Evolutionary conservation across 2,888 invertebrate genomes (phyloP), one percentile per base, ranked within the genome.

Genomic region (Cataglyphis albicans): DNA sequence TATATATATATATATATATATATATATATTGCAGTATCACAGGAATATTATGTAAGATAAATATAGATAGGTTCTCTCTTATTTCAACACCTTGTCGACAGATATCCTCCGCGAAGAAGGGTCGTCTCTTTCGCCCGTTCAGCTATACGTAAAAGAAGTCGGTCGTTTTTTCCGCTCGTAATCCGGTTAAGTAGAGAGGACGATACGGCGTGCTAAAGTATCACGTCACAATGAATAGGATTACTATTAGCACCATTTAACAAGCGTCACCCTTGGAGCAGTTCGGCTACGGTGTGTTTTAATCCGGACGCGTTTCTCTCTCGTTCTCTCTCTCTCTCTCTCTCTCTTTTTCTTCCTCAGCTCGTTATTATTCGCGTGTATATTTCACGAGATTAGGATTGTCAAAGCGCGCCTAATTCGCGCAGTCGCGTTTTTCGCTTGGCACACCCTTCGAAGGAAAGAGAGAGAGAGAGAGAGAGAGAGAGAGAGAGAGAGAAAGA

Each of bases 301-400:
- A 89, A 89, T 88, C 82, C 88, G 80, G 80, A 81, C 65, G 52
- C 32, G 55, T 48, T 15, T 76, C 52, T 29, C 12, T n/a, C n/a
- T n/a, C n/a, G n/a, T n/a, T 57, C n/a, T 52, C 9, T 32, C 6
- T 32, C 32, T 32, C 32, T 32, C 32, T 32, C 32, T 32, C 32
- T 21, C 38, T 57, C 21, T 41, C 10, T 25, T 5, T 57, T 35
- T 64, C 38, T 48, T 64, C 35, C 41, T 59, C 59, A 57, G 52
- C 65, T 89, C 87, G 74, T 90, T 90, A 87, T 85, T 88, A 87
- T 85, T 88, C 89, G 65, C 72, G 74, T 70, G 72, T 90, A 90
- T 90, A 90, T 90, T 90, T 90, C 61, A 89, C 67, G 52, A 90
- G 90, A 90, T 90, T 90, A 90, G 86, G 83, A 83, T 76, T 89